phyloP scores from a whole-genome alignment of 2,888 invertebrate species.

The Campoletis raptor region DNA sequence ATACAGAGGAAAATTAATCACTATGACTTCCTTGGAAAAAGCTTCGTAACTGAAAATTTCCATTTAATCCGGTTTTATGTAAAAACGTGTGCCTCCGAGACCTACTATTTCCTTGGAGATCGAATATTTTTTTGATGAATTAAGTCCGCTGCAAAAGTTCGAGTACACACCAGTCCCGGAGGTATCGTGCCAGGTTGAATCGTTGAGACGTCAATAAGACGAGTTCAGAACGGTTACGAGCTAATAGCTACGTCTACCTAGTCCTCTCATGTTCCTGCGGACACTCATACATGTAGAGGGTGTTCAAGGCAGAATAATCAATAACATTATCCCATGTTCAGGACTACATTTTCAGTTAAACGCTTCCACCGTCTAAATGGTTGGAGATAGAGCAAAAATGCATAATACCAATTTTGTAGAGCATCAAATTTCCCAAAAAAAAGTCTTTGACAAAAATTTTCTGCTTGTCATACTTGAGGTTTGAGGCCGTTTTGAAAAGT shows the following conservation, averaged over 20 bases:
- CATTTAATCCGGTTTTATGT: neutral
- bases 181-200: slow-evolving; percentile 57
- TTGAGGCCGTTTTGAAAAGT: neutral
- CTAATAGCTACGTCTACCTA: slow-evolving; percentile 49
- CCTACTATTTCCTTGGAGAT: neutral
- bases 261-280: neutral
- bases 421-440: neutral
- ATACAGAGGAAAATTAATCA: neutral
- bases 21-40: neutral
- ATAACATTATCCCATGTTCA: neutral
- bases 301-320: neutral
- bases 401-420: neutral
- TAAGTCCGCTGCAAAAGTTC: slow-evolving; percentile 1
- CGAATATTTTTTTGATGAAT: slow-evolving; percentile 6
- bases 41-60: neutral
- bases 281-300: neutral
- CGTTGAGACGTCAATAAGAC: slow-evolving; percentile 64
- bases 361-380: neutral
- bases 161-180: slow-evolving; percentile 9
- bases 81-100: neutral
- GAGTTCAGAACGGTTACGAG: slow-evolving; percentile 51
- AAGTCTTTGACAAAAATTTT: neutral
- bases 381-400: neutral
- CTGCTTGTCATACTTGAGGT: neutral
- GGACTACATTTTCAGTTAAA: neutral